Evolutionary conservation across 2,113 vertebrate genomes (phyloP).

Genomic region (Microtus richardsoni): DNA sequence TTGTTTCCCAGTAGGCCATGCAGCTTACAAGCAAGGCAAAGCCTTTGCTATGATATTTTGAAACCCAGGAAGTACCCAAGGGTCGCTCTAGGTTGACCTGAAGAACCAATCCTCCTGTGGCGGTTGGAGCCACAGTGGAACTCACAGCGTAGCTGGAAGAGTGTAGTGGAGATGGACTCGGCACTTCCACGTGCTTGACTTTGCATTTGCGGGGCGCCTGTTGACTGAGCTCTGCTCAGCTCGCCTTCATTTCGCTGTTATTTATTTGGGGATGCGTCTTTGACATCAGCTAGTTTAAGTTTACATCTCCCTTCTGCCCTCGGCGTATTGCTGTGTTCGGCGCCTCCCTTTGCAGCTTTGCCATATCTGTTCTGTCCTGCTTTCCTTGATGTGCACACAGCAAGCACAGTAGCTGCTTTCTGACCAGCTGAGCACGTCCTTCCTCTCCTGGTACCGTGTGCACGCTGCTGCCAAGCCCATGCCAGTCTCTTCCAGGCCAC

Average conservation of each 20-base stretch:
- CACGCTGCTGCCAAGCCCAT: not conserved
- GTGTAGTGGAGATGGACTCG: not conserved
- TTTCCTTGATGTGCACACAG: not conserved
- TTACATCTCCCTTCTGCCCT: not conserved
- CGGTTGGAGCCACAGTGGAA: not conserved
- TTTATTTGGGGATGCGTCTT: not conserved
- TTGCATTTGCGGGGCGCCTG: not conserved
- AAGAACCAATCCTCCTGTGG: not conserved
- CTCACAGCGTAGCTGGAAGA: accelerated
- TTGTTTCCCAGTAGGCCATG: not conserved
- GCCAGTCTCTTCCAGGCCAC: not conserved
- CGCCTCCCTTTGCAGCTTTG: not conserved
- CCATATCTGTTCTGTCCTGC: not conserved
- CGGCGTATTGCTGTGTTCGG: no score
- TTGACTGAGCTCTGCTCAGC: not conserved
- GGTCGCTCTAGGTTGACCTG: not conserved
- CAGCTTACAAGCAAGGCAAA: not conserved
- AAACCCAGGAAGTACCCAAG: not conserved
- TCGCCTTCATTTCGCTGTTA: not conserved
- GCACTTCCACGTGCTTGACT: not conserved
- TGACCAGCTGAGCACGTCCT: not conserved
- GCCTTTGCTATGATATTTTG: not conserved
- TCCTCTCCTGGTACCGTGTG: not conserved
- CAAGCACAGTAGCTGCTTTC: accelerated
- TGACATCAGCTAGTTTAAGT: not conserved